Base-by-base conservation (phyloP, 2,888 invertebrate genomes). In the Leucophenga montana region DNA sequence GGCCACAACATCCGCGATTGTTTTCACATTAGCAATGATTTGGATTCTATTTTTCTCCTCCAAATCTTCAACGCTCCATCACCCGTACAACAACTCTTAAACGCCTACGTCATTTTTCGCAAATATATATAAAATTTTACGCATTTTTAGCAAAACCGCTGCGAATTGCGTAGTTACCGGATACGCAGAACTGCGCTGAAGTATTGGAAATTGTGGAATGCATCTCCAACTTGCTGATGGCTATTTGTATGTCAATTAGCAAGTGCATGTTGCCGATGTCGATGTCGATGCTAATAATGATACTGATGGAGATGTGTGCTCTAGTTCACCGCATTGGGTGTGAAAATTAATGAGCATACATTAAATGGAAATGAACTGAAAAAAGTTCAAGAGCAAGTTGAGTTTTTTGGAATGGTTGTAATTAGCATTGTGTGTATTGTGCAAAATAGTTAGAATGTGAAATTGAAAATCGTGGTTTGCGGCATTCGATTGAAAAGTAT, bases 11-110 rank as follows among this genome's bases (percentile, higher is more conserved):
- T 78, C 79, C 82, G 78, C 78, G 81, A 84, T 82, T 84, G 84
- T 82, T 82, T 82, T 81, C 79, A 77, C 81, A 82, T 84, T 82
- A 79, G 78, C 81, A 66, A 77, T 77, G 78, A 79, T 79, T 82
- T 82, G 39, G 70, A 70, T 56, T 14, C 56, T 5, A 27, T 27
- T 27, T 39, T 39, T 39, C 8, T 39, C 8, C 8, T 39, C 9
- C 39, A 39, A 39, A 11, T 39, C 27, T 27, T 57, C 14, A n/a
- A n/a, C n/a, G n/a, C n/a, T n/a, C n/a, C n/a, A n/a, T n/a, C n/a
- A n/a, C n/a, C n/a, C n/a, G n/a, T n/a, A 31, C 31, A 57, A 20
- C 27, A 53, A 20, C 5, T 3, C 53, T 53, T 18, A 53, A 16
- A 39, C 31, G 16, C 39, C 11, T 39, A 39, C 39, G 9, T 4